Evolutionary conservation across 1,140 invertebrate genomes (phyloP), one percentile per base, ranked within the genome.

Genomic region (Procambarus clarkii): DNA sequence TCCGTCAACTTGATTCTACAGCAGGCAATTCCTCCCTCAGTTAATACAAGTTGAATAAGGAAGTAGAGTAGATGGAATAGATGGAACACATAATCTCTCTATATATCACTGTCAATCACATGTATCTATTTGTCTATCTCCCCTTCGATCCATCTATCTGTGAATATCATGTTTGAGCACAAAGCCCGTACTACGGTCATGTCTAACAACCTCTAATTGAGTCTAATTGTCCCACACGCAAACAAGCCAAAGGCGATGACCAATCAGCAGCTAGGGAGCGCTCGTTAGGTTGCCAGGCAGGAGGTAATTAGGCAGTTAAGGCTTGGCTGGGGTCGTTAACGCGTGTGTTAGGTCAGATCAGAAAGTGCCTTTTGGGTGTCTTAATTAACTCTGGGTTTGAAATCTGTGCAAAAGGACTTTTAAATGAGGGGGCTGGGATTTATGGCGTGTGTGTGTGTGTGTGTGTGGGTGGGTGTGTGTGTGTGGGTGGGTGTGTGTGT

Each of bases 181-280:
- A 69, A 88, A 88, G 77, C 86, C 3, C 13, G 50, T 34, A 44
- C 76, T 54, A 50, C 76, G 71, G 74, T 44, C 5, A 15, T 44
- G 34, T 60, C 45, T 48, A 46, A 69, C 77, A 69, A 48, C 15
- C 9, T 34, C 77, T 88, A 88, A 88, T 88, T 80, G 86, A 46
- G 50, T 77, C 44, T 88, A 88, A 88, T 88, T 54, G 60, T 80
- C 86, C 86, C 77, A 64, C 86, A 88, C 86, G 86, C 78, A 88
- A 88, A 88, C 86, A 88, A 80, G 77, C 50, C 54, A 81, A 64
- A 81, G 86, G 86, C 77, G 60, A 34, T 44, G 34, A 81, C 86
- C 84, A 86, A 86, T 86, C 84, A 86, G 78, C 48, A 48, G 46
- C 48, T 18, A 74, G 69, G 69, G 21, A 76, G 5, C 24, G 83